Evolutionary conservation across 2,113 vertebrate species (phyloP).

Genomic region (Dasypus novemcinctus): DNA sequence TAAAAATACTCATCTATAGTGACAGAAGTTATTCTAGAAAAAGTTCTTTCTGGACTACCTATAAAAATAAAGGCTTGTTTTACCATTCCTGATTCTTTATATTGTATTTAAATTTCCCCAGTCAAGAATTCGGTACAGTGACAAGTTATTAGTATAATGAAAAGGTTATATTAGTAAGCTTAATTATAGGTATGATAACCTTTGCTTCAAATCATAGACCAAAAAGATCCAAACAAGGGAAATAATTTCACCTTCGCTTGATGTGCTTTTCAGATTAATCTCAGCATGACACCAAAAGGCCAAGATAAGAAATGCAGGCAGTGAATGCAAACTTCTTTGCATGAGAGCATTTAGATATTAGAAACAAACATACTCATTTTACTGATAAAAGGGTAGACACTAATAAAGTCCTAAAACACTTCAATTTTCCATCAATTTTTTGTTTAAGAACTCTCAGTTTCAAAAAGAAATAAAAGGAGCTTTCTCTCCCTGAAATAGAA

Average conservation of each 20-base stretch:
- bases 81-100: not conserved
- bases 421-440: not conserved
- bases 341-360: not conserved
- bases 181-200: not conserved
- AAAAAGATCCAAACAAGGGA: not conserved
- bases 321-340: not conserved
- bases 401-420: not conserved
- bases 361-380: not conserved
- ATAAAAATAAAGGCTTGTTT: not conserved
- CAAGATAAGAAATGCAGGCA: slow-evolving; percentile 82
- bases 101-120: not conserved
- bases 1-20: not conserved
- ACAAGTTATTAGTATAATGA: no score
- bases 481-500: not conserved
- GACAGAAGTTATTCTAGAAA: not conserved
- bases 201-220: not conserved
- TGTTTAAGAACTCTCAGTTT: slow-evolving; percentile 9
- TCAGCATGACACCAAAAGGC: slow-evolving; percentile 87
- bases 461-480: not conserved
- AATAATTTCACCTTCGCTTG: not conserved
- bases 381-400: not conserved
- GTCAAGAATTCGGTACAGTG: not conserved
- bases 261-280: slow-evolving; percentile 74
- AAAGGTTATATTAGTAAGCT: not conserved
- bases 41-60: not conserved